phyloP scores from a whole-genome alignment of 2,888 invertebrate species.

The Liodrosophila aerea region DNA sequence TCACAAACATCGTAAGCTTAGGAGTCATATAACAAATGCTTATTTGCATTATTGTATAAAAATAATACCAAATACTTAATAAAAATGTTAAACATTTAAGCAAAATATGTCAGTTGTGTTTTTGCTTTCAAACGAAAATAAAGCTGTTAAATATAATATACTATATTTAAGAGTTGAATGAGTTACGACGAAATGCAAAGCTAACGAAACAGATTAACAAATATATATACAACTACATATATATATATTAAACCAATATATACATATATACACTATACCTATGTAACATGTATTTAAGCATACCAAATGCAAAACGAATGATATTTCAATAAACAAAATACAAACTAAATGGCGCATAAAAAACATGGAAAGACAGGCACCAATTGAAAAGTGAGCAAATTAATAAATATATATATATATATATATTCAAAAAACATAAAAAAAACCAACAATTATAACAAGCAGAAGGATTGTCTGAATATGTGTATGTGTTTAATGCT shows the following conservation, averaged over 20 bases:
- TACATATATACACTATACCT: conserved; percentile 51
- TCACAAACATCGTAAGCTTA: conserved; percentile 10
- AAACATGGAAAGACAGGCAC: conserved; percentile 12
- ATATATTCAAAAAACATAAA: conserved; percentile 3
- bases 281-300: conserved; percentile 73
- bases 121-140: conserved; percentile 41
- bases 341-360: conserved; percentile 21
- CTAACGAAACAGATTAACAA: conserved; percentile 35
- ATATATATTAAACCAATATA: conserved; percentile 32
- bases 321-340: conserved; percentile 13
- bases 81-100: conserved; percentile 60
- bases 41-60: conserved; percentile 46
- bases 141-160: conserved; percentile 47
- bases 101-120: conserved; percentile 46
- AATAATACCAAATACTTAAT: conserved; percentile 25
- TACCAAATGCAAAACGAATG: conserved; percentile 61
- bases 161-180: conserved; percentile 27
- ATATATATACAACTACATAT: conserved; percentile 29
- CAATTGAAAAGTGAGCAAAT: conserved; percentile 13
- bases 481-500: conserved; percentile 58
- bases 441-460: conserved; percentile 26
- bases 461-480: conserved; percentile 27
- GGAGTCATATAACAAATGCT: conserved; percentile 40
- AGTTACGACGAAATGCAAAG: conserved; percentile 39
- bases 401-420: conserved; percentile 1